phyloP scores from a whole-genome alignment of 2,113 vertebrate species.

The Callospermophilus lateralis region DNA sequence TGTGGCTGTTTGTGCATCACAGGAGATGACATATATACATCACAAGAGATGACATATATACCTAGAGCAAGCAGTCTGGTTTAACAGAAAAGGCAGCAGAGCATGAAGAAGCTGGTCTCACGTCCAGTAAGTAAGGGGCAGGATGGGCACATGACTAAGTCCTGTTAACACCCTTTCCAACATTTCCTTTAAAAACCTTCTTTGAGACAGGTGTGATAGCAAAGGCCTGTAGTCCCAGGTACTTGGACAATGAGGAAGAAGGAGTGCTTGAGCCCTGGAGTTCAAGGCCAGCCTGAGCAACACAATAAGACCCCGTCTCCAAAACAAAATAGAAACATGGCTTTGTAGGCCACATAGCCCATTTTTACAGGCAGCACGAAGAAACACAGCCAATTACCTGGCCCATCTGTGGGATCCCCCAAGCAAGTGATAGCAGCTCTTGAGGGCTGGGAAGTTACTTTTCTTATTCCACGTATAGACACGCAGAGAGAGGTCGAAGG shows the following conservation, averaged over 20 bases:
- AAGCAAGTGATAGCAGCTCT: conserved; percentile 87
- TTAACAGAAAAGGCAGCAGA: neutral
- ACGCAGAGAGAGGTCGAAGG: conserved; percentile 88
- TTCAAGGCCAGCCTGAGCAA: neutral
- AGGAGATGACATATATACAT: neutral
- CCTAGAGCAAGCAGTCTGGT: neutral
- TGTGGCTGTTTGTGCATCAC: neutral
- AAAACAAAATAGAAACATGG: neutral
- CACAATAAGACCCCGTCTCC: neutral
- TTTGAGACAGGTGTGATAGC: neutral
- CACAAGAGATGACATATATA: neutral
- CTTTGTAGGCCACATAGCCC: no score
- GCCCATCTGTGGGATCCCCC: conserved; percentile 88
- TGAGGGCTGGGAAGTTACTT: conserved; percentile 80
- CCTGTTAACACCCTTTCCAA: neutral
- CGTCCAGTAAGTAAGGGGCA: neutral
- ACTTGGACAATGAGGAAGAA: neutral
- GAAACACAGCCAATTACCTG: conserved; percentile 83
- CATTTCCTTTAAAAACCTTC: neutral
- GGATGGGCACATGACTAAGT: neutral
- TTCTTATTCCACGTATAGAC: conserved; percentile 86
- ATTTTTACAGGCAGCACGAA: neutral
- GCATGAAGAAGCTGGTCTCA: neutral
- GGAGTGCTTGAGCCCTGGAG: neutral
- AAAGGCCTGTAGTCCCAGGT: neutral